Evolutionary conservation across 1,140 invertebrate genomes (phyloP), one percentile per base, ranked within the genome.

Genomic region (Drosophila varians): DNA sequence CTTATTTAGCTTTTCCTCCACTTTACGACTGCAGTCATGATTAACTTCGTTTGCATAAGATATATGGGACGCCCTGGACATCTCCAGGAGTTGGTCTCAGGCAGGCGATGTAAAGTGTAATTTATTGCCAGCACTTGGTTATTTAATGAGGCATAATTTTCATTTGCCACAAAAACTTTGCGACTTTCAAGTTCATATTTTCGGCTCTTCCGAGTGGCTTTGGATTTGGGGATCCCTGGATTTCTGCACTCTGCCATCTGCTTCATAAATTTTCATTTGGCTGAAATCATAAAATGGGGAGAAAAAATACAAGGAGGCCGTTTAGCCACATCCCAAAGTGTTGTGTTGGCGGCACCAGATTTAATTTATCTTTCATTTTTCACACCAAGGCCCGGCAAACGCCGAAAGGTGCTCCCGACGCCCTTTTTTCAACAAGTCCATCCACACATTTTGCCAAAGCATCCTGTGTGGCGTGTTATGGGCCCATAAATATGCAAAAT

Each of bases 181-280:
- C n/a, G 36, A 38, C 36, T 38, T 16, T 74, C 38, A 76, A 86
- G 60, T 84, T 73, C 61, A 79, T 79, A 79, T 64, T 69, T 65
- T 46, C 3, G 40, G 40, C 11, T 42, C 38, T 42, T 66, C 25
- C 69, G 66, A 62, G 51, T 73, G 56, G 52, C 51, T 60, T 60
- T 48, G 18, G 57, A 26, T 56, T 66, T 31, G 3, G 56, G 46
- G 21, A 48, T 31, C 46, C 65, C 60, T 45, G 60, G 47, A n/a
- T n/a, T 66, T 66, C 46, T 60, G 48, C 16, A 16, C 4, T 38
- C 16, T 68, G 64, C 64, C 64, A 66, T 54, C 53, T 73, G 73
- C 66, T 80, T 69, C 80, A 84, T 84, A 84, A 86, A 87, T 84
- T 84, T 84, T 77, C 80, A 84, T 84, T 84, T 74, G 43, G 51